Base-by-base conservation (phyloP, 2,797 vertebrate genomes). In the Ptychobarbus kaznakovi region DNA sequence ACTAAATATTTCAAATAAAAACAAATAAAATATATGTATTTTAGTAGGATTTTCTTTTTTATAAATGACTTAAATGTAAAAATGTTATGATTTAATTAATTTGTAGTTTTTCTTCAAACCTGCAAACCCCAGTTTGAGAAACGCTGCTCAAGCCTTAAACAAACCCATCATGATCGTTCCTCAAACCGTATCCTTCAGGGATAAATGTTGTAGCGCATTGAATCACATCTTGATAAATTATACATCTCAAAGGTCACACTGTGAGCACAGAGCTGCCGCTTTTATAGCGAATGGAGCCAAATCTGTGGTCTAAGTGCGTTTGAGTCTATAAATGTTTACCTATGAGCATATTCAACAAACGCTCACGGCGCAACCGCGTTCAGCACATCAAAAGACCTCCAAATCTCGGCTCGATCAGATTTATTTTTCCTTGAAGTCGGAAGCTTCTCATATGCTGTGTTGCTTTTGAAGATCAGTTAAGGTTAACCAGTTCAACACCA, bases 181-280 rank as follows among this genome's bases (percentile, higher is more conserved):
- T 76, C 22, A 56, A 65, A 38, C 65, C 66, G 86, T 78, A 78
- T 87, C 70, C 87, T 83, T 83, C 72, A 38, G 66, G 82, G 42
- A 53, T 86, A 76, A 86, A 87, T 79, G 25, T 53, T 75, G 80
- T 74, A n/a, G 49, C 53, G 46, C 56, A 82, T 79, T 70, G 38
- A 76, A 86, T 89, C 25, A 74, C 66, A 80, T 80, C 66, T 74
- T 86, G 76, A 89, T 86, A 53, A 83, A 86, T 88, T 80, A 83
- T 90, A 83, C 68, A 88, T 83, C 73, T 87, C 13, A 87, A 87
- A 87, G 89, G 87, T 88, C 87, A 87, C 9, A 20, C n/a, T 42
- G 49, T 85, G 63, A 87, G 80, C 85, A 65, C 66, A 35, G 44
- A 73, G 72, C 77, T 20, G 44, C 28, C 53, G 38, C 80, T 83